A percentile compares a stretch with the other conserved stretches of the same genome.
phyloP scores from a whole-genome alignment of 1,140 invertebrate genomes.

The Drosophila novamexicana region DNA sequence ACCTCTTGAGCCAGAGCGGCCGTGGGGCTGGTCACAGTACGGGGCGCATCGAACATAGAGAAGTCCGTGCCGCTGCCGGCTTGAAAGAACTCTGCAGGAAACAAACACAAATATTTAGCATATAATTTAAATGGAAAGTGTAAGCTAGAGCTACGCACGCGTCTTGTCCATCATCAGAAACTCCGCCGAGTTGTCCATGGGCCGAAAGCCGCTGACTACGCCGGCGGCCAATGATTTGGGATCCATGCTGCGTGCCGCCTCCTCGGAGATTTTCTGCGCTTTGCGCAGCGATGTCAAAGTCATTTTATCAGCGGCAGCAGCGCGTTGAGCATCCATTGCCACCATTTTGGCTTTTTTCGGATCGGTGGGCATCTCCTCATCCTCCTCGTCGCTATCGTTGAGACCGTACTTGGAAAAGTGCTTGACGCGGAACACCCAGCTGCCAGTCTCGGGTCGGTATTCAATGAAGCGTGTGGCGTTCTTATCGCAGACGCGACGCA shows the following conservation, averaged over 20 bases:
- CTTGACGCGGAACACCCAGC: slow-evolving; percentile 97
- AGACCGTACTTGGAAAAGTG: slow-evolving; percentile 99
- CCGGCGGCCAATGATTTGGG: slow-evolving; percentile 53
- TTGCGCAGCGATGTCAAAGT: slow-evolving; percentile 58
- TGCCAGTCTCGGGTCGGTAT: slow-evolving; percentile 97
- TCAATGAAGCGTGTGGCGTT: slow-evolving; percentile 96
- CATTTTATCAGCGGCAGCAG: slow-evolving; percentile 51
- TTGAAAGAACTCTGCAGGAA: slow-evolving; percentile 68
- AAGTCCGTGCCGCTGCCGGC: slow-evolving; percentile 60
- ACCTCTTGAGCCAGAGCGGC: slow-evolving; percentile 86
- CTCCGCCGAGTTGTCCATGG: slow-evolving; percentile 74
- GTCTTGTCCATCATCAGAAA: slow-evolving; percentile 76
- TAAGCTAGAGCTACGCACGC: slow-evolving; percentile 41
- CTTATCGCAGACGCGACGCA: slow-evolving; percentile 93
- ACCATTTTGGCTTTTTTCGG: slow-evolving; percentile 77
- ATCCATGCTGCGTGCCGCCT: slow-evolving; percentile 64
- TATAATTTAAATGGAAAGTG: not conserved
- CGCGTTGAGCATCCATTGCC: slow-evolving; percentile 36
- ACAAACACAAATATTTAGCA: not conserved
- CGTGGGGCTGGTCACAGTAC: slow-evolving; percentile 84
- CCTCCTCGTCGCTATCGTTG: slow-evolving; percentile 91
- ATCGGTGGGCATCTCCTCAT: slow-evolving; percentile 85
- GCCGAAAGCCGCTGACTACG: slow-evolving; percentile 47
- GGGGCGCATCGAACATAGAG: slow-evolving; percentile 63
- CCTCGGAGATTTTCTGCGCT: slow-evolving; percentile 68